Conservation (phyloP, 2,888 invertebrate species). For the Peribatodes rhomboidaria region DNA sequence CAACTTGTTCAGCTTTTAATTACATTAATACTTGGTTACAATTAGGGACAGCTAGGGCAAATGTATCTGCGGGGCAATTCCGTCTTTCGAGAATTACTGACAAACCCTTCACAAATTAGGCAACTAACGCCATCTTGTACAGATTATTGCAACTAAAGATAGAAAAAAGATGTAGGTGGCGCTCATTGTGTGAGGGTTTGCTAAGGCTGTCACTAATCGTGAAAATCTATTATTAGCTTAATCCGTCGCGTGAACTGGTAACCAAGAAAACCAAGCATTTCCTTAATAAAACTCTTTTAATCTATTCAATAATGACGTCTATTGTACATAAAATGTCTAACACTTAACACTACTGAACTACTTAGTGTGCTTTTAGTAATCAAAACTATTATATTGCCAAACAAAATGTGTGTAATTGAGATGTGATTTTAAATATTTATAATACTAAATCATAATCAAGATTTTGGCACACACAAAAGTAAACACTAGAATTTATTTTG, state of each 20-base stretch:
- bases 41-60: no score
- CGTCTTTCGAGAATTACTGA: no score
- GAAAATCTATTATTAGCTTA: no score
- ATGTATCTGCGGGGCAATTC: no score
- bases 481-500: not conserved
- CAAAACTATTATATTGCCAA: conserved; percentile 27
- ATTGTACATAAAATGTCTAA: conserved; percentile 10
- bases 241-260: no score
- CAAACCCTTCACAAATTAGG: no score
- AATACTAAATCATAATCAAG: conserved; percentile 17
- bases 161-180: no score
- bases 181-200: no score
- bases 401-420: conserved; percentile 24
- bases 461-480: conserved; percentile 9
- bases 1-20: not conserved
- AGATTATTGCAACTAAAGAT: no score
- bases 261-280: not conserved
- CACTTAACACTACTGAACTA: conserved; percentile 15
- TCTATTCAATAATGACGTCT: conserved; percentile 16
- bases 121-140: no score
- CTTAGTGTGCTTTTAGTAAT: conserved; percentile 28
- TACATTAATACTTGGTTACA: no score
- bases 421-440: conserved; percentile 24
- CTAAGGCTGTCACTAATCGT: no score
- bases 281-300: not conserved